Percentiles rank a stretch among this genome's conserved stretches.
Conservation (phyloP, 2,113 vertebrate species). For the Brachyhypopomus gauderio region DNA sequence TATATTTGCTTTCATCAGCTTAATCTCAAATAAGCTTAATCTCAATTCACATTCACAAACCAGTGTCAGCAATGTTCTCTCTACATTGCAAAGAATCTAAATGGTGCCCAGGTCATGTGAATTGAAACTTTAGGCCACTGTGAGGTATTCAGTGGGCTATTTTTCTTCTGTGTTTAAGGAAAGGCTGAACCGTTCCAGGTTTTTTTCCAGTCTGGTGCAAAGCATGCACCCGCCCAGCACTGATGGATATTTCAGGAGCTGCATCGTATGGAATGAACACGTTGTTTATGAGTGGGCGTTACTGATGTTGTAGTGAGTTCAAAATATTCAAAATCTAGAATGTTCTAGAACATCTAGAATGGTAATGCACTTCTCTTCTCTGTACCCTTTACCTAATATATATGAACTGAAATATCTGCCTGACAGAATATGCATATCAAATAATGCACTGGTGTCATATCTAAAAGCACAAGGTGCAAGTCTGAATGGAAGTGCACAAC, state of each 20-base stretch:
- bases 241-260: conserved; percentile 29
- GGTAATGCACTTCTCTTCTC: not conserved
- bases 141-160: not conserved
- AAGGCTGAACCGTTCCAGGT: conserved; percentile 38
- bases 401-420: too few species aligned
- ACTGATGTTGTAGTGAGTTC: not conserved
- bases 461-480: not conserved
- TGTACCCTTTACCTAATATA: not conserved
- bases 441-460: not conserved
- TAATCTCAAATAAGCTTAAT: not conserved
- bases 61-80: not conserved
- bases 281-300: conserved; percentile 1
- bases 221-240: conserved; percentile 12
- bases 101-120: conserved; percentile 22
- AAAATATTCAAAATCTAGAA: not conserved
- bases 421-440: too few species aligned
- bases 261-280: conserved; percentile 44
- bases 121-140: conserved; percentile 22
- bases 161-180: conserved; percentile 38
- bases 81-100: not conserved
- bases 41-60: not conserved
- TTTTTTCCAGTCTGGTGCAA: conserved; percentile 36
- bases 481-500: too few species aligned
- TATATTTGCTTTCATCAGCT: not conserved
- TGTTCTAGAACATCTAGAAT: too few species aligned